A percentile compares a stretch with the other conserved stretches of the same genome.
Conservation (phyloP, 2,888 invertebrate genomes). For the Leptogaster cylindrica region DNA sequence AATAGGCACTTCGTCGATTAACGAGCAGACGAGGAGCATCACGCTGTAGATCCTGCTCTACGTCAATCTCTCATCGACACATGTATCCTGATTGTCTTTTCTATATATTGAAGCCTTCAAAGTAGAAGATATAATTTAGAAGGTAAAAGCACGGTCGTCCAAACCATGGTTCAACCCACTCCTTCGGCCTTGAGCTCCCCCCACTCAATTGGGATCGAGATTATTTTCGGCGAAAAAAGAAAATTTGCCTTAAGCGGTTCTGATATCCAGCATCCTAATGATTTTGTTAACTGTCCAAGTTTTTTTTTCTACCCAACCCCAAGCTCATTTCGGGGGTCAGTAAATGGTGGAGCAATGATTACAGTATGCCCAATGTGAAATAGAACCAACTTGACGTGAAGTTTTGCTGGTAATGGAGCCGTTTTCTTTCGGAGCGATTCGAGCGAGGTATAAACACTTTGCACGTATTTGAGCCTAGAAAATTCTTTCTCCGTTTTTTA, state of each 20-base stretch:
- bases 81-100: constrained; percentile 1
- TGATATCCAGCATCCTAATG: constrained; percentile 29
- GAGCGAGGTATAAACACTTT: constrained; percentile 26
- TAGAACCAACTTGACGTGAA: constrained; percentile 6
- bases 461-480: constrained; percentile 23
- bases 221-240: background rate
- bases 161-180: too few relatives aligned
- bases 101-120: too few relatives aligned
- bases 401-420: constrained; percentile 29
- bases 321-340: constrained; percentile 3
- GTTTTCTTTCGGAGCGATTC: constrained; percentile 35
- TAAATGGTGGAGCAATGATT: constrained; percentile 30
- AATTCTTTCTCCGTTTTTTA: background rate
- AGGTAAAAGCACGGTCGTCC: background rate
- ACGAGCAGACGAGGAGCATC: too few relatives aligned
- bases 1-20: too few relatives aligned
- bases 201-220: background rate
- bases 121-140: constrained; percentile 23
- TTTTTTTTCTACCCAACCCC: constrained; percentile 1
- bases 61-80: constrained; percentile 6
- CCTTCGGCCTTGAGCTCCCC: too few relatives aligned
- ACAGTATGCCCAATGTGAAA: constrained; percentile 8
- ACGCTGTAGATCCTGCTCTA: background rate
- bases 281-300: constrained; percentile 38
- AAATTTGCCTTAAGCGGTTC: constrained; percentile 28